Evolutionary conservation across 2,888 invertebrate species (phyloP).

Genomic region (Pammene fasciana): DNA sequence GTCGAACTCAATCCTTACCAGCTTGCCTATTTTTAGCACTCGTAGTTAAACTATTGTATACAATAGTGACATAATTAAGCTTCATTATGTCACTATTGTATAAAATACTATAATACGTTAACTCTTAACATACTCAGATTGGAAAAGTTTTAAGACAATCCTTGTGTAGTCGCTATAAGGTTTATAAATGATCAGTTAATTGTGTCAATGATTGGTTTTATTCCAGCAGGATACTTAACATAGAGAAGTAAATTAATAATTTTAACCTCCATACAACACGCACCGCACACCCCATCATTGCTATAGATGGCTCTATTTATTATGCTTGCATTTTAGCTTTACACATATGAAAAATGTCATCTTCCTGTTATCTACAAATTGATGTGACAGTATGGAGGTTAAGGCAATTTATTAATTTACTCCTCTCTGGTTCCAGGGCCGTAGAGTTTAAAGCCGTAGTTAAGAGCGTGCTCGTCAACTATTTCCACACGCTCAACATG

Average conservation of each 20-base stretch:
- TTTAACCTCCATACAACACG: background rate
- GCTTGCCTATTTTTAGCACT: too few relatives aligned
- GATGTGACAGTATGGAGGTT: background rate
- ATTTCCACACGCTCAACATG: conserved; percentile 53
- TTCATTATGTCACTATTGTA: too few relatives aligned
- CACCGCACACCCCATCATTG: background rate
- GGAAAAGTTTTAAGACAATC: too few relatives aligned
- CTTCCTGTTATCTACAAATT: background rate
- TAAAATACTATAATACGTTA: too few relatives aligned
- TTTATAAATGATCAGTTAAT: background rate
- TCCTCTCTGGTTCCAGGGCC: conserved; percentile 58
- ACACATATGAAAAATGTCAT: background rate
- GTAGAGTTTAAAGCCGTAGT: conserved; percentile 48
- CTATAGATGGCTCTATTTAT: background rate
- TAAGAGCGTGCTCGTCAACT: conserved; percentile 54
- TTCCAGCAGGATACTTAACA: background rate
- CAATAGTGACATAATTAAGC: too few relatives aligned
- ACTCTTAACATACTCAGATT: too few relatives aligned
- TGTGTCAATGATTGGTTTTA: background rate
- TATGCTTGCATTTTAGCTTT: background rate
- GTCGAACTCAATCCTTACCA: too few relatives aligned
- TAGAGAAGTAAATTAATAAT: conserved; percentile 2
- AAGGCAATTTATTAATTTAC: background rate
- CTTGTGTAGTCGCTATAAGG: too few relatives aligned
- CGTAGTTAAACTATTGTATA: too few relatives aligned